Percentiles rank a stretch among this genome's conserved stretches.
These are phyloP conservation scores for Eulacestoma nigropectus DNA, from an alignment of 2,113 vertebrate species.

Conservation along the genomic window DNA sequence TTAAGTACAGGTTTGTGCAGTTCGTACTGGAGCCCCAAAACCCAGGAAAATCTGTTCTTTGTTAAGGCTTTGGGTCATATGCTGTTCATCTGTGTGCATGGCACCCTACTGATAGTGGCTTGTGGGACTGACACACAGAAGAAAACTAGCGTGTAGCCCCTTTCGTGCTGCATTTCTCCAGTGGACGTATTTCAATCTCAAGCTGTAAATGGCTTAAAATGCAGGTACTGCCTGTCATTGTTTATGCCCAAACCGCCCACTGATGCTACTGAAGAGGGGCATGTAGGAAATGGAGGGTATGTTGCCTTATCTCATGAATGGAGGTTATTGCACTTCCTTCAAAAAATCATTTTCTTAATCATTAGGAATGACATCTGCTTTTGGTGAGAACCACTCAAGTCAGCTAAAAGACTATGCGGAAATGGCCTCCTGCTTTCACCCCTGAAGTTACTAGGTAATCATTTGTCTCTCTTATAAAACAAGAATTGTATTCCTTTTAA, in stretches of 20 bases:
- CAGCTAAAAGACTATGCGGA: not conserved
- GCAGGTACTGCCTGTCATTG: not conserved
- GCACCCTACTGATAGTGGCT: not conserved
- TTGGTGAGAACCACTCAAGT: not conserved
- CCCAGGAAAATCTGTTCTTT: not conserved
- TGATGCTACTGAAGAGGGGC: not conserved
- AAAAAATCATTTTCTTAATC: not conserved
- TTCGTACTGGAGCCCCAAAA: not conserved
- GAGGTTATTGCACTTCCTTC: not conserved
- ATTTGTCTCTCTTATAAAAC: not conserved
- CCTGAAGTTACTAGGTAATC: not conserved
- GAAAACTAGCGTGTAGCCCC: accelerated
- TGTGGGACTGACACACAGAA: not conserved
- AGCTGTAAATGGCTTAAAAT: not conserved
- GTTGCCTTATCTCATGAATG: not conserved
- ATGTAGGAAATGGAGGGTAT: not conserved
- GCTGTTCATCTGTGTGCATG: not conserved
- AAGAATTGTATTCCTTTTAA: not conserved
- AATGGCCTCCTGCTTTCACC: not conserved
- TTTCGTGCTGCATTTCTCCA: not conserved
- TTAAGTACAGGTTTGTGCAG: not conserved
- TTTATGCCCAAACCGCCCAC: not conserved
- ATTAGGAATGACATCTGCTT: not conserved
- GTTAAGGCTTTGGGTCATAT: not conserved
- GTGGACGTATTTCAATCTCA: not conserved